Base-by-base conservation (phyloP, 2,113 vertebrate species). In the Amphilophus citrinellus region DNA sequence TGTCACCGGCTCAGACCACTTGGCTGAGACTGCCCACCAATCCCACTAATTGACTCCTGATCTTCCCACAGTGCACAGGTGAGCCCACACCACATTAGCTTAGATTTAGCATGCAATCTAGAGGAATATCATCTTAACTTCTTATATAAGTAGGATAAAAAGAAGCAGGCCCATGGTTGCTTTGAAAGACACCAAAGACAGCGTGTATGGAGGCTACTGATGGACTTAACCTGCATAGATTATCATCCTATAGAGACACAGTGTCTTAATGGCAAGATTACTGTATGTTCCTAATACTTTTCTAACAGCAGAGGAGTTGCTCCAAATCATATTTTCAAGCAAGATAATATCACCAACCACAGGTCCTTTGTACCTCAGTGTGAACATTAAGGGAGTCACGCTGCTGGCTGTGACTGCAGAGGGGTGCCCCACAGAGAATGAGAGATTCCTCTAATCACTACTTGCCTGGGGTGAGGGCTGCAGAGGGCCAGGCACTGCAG, bases 31-130 rank as follows among this genome's bases (percentile, higher is more conserved):
- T 89, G 86, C 89, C 90, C 92, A 92, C 89, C 89, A 91, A 84
- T 90, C 91, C 83, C 80, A 82, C 93, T 95, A 94, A 95, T 94
- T 95, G 93, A 94, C 94, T 95, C 90, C 76, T 92, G 90, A 90
- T 88, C 93, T 89, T 86, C 93, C 93, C 87, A 76, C 71, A 50
- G 90, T 53, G 81, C 83, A 24, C 82, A 79, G 90, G 91, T 88
- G 87, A 88, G 89, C 80, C 86, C 87, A 68, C 79, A 42, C 22
- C 76, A 71, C 89, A 93, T 94, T 90, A 92, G 84, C 88, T 86
- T 14, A 44, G 82, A 92, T 91, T 93, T 86, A 89, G 91, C 47
- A 66, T 81, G 32, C 84, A 75, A 84, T 89, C 62, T 73, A 79
- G 61, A 85, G 79, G 53, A 83, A 80, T 88, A 85, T 89, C 82